These are phyloP conservation scores for Nineta flava DNA, from an alignment of 2,888 invertebrate genomes.

Conservation along the genomic window DNA sequence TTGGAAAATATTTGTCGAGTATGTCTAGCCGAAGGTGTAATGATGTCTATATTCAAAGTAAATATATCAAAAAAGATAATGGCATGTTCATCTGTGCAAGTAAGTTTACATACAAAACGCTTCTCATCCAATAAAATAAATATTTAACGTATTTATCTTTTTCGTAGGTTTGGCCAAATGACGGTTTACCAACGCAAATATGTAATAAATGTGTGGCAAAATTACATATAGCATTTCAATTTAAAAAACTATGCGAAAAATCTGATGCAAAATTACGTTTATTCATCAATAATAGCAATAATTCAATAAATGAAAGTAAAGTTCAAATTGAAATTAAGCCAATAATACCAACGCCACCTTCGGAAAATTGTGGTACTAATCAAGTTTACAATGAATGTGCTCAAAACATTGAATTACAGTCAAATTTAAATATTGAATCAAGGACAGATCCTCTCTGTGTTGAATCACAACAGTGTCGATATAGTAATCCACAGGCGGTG, in stretches of 20 bases:
- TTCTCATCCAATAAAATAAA: neutral
- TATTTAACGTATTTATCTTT: neutral
- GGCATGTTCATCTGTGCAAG: slow-evolving; percentile 30
- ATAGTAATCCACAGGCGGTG: slow-evolving; percentile 15
- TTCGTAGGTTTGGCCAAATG: slow-evolving; percentile 30
- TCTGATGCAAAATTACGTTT: slow-evolving; percentile 28
- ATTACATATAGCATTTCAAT: slow-evolving; percentile 29
- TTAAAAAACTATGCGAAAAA: slow-evolving; percentile 30
- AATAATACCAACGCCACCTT: slow-evolving; percentile 7
- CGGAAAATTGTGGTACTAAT: slow-evolving; percentile 14
- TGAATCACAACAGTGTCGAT: slow-evolving; percentile 17
- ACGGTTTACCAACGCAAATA: slow-evolving; percentile 28
- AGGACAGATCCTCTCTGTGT: no score
- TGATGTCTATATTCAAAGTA: slow-evolving; percentile 31
- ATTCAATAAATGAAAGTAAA: slow-evolving; percentile 9
- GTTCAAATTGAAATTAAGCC: slow-evolving; percentile 5
- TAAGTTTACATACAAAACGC: slow-evolving; percentile 12
- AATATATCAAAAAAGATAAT: slow-evolving; percentile 30
- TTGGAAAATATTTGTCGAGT: slow-evolving; percentile 28
- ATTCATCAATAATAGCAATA: slow-evolving; percentile 14
- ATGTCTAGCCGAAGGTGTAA: slow-evolving; percentile 25
- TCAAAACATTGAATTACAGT: slow-evolving; percentile 11
- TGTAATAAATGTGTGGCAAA: slow-evolving; percentile 30
- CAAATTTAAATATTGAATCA: slow-evolving; percentile 19
- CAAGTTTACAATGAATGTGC: slow-evolving; percentile 24